Evolutionary conservation across 2,888 invertebrate species (phyloP), one percentile per base, ranked within the genome.

Genomic region (Heteromyza rotundicornis): DNA sequence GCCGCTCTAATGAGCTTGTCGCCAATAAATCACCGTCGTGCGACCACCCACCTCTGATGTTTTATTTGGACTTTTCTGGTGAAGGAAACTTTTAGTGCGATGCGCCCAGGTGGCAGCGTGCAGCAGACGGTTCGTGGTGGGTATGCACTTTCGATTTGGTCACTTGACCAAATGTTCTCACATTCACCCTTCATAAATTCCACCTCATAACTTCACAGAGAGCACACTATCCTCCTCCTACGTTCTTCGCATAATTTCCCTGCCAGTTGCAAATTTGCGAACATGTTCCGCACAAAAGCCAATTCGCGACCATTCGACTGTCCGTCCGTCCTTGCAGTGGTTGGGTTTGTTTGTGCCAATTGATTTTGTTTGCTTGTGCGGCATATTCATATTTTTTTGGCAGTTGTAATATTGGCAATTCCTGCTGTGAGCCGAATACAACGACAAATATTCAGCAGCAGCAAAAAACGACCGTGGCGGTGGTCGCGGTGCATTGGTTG

Each of bases 361-460:
- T 47, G 17, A 19, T 47, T 47, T 17, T 20, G 7, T 47, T 47
- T 19, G 47, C 7, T 40, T 40, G 40, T 8, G 3, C 14, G 47
- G 47, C 47, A 20, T 19, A 19, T 47, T 47, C 47, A 5, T 17
- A 17, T 17, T 5, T 47, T 40, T 47, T 47, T 47, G 47, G 47
- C 47, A 47, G 47, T 47, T 47, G 47, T 17, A 47, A 47, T 47
- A 47, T 47, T 47, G 47, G 47, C 17, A 47, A 47, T 20, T 47
- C 47, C 47, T 47, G 47, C 47, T 47, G 47, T 47, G 47, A 3
- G n/a, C 40, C 10, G 47, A n/a, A 3, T 14, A 47, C 47, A 47
- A 3, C 40, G 12, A 14, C 40, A n/a, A n/a, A n/a, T n/a, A n/a
- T n/a, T n/a, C 40, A 40, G 8, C 40, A n/a, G 12, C 40, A n/a